Evolutionary conservation across 2,113 vertebrate species (phyloP).

Genomic region (Crocuta crocuta): DNA sequence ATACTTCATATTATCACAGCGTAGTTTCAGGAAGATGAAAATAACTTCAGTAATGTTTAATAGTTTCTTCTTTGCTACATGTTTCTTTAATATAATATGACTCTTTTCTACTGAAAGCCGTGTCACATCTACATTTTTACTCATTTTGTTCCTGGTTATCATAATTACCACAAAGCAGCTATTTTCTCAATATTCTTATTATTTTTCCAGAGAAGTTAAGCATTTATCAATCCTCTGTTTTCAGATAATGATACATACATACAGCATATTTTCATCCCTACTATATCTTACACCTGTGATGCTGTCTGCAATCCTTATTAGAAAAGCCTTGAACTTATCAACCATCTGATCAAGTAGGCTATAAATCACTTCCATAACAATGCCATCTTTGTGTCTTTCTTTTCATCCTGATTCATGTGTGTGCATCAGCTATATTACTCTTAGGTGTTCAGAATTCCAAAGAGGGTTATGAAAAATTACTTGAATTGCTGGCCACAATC

Average conservation of each 20-base stretch:
- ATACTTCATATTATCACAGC: neutral
- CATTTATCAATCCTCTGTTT: neutral
- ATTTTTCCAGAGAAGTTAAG: conserved; percentile 4
- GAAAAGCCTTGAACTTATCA: neutral
- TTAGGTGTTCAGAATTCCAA: conserved; percentile 9
- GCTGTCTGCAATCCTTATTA: neutral
- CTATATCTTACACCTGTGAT: neutral
- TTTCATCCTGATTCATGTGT: neutral
- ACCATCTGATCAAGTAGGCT: neutral
- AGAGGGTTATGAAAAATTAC: neutral
- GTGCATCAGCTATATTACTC: neutral
- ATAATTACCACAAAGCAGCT: neutral
- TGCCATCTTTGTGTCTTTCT: neutral
- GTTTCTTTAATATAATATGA: neutral
- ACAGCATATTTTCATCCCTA: neutral
- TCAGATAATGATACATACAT: neutral
- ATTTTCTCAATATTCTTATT: neutral
- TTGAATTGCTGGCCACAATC: neutral
- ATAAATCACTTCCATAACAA: neutral
- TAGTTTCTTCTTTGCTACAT: neutral
- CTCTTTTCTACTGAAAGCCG: neutral
- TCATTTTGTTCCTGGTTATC: neutral
- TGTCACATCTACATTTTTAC: neutral
- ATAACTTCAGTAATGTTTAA: neutral
- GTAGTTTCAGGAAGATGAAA: neutral